These are phyloP conservation scores for Campylorhamphus procurvoides DNA, from an alignment of 2,113 vertebrate species.

Conservation along the genomic window DNA sequence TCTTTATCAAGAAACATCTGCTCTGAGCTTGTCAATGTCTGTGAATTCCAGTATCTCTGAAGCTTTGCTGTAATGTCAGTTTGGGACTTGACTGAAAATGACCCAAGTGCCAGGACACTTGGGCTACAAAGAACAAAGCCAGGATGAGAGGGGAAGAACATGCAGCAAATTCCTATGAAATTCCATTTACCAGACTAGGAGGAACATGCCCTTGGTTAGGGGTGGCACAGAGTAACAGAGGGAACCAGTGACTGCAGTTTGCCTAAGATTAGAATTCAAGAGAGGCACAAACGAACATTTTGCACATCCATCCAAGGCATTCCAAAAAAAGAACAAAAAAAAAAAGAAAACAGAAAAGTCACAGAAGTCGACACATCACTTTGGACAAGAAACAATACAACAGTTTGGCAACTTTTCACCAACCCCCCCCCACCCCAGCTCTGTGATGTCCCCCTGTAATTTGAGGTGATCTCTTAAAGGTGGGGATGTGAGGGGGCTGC, in stretches of 20 bases:
- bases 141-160: constrained; percentile 38
- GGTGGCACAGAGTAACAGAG: not conserved
- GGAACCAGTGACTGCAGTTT: constrained; percentile 16
- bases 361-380: constrained; percentile 64
- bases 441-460: constrained; percentile 8
- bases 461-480: constrained; percentile 2
- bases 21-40: constrained; percentile 13
- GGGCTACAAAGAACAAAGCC: constrained; percentile 49
- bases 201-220: constrained; percentile 37
- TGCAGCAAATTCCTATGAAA: constrained; percentile 62
- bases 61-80: constrained; percentile 28
- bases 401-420: constrained; percentile 65
- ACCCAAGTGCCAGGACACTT: not conserved
- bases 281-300: constrained; percentile 67
- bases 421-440: not conserved
- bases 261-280: constrained; percentile 55
- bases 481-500: not conserved
- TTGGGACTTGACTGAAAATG: constrained; percentile 24
- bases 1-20: not conserved
- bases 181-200: constrained; percentile 48
- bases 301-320: constrained; percentile 68
- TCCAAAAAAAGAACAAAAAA: constrained; percentile 9
- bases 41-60: constrained; percentile 23
- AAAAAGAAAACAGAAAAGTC: not conserved
- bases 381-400: constrained; percentile 62